A percentile compares a stretch with the other conserved stretches of the same genome.
Evolutionary conservation across 2,888 invertebrate species (phyloP).

Genomic region (Ctena decussata): DNA sequence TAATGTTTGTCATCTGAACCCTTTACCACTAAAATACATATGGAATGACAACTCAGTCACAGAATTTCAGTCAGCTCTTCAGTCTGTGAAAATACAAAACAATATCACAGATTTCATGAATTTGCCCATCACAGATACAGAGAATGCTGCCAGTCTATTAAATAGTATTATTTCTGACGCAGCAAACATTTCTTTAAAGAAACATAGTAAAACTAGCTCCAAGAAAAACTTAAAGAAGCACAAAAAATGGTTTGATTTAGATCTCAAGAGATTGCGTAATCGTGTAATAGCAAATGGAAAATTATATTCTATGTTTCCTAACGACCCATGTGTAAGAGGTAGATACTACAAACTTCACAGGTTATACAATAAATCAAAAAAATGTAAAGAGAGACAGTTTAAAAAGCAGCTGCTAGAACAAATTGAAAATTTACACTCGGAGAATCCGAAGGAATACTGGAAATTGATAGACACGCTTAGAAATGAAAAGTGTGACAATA

Average conservation of each 20-base stretch:
- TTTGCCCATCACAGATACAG: neutral
- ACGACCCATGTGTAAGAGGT: neutral
- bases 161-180: neutral
- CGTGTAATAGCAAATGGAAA: neutral
- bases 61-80: neutral
- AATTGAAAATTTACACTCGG: neutral
- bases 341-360: neutral
- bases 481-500: neutral
- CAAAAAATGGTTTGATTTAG: neutral
- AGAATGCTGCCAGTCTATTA: neutral
- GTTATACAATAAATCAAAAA: neutral
- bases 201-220: neutral
- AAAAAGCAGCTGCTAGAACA: neutral
- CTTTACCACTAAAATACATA: neutral
- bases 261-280: neutral
- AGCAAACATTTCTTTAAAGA: neutral
- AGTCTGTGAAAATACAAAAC: neutral
- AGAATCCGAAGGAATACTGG: neutral
- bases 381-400: neutral
- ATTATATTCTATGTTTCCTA: neutral
- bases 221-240: neutral
- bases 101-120: neutral
- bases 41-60: neutral
- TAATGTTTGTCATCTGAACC: neutral
- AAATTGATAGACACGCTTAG: neutral